These are phyloP conservation scores for Dendrolimus pini DNA, from an alignment of 2,888 invertebrate genomes.

Conservation along the genomic window DNA sequence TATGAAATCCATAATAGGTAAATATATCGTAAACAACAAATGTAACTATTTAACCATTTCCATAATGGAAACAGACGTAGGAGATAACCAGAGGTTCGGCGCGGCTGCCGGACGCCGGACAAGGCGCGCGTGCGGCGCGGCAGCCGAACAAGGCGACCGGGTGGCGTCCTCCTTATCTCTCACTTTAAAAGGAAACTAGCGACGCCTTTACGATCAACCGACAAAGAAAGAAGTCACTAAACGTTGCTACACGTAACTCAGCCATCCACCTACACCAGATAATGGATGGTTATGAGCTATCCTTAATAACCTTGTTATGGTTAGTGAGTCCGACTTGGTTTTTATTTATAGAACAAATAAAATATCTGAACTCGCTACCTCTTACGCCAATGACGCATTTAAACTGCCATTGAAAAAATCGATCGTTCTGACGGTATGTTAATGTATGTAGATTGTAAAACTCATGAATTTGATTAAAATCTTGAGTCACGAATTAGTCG, in stretches of 20 bases:
- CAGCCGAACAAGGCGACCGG: slow-evolving; percentile 29
- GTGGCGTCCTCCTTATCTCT: slow-evolving; percentile 48
- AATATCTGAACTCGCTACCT: neutral
- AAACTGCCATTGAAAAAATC: slow-evolving; percentile 4
- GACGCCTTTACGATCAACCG: slow-evolving; percentile 51
- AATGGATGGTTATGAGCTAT: neutral
- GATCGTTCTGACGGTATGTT: slow-evolving; percentile 9
- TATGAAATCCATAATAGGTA: too few species aligned
- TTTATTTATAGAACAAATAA: too few species aligned
- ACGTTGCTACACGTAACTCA: neutral
- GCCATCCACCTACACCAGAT: neutral
- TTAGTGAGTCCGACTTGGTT: too few species aligned
- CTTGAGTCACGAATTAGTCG: slow-evolving; percentile 34
- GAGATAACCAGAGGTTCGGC: slow-evolving; percentile 14
- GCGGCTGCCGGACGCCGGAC: slow-evolving; percentile 14
- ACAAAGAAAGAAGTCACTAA: neutral
- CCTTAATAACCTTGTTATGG: neutral
- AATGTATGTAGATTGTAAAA: slow-evolving; percentile 17
- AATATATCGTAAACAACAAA: neutral
- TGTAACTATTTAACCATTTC: neutral
- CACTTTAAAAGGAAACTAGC: slow-evolving; percentile 67
- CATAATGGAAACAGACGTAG: slow-evolving; percentile 4
- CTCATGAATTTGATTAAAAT: slow-evolving; percentile 27
- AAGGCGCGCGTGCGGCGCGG: slow-evolving; percentile 25
- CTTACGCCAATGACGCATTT: neutral